Base-by-base conservation (phyloP, 2,113 vertebrate species). In the Sceloporus tristichus region DNA sequence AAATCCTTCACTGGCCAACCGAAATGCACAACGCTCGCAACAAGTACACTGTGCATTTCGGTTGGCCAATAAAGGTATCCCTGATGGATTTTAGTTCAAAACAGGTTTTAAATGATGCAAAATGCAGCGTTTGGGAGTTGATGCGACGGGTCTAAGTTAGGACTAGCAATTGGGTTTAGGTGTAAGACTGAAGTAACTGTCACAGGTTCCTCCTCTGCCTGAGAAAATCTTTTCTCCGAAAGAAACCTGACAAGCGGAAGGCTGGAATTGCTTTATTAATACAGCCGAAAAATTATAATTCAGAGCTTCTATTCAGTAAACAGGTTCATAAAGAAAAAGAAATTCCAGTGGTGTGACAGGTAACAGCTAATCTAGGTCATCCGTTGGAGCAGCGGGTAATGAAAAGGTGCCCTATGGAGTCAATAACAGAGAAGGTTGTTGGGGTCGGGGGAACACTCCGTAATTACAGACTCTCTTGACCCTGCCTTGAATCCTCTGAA, bases 381-480 rank as follows among this genome's bases (percentile, higher is more conserved):
- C 62, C 93, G 66, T 18, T 62, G 94, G 96, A 96, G 93, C 94
- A 78, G 40, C 0, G 1, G 93, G 96, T 93, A 95, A 96, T 92
- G 95, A 96, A 94, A 40, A 90, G 79, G 34, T 65, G 93, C 91
- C 95, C 91, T 34, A 92, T 90, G 91, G 96, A 96, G 95, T 96
- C 95, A 93, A 86, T 97, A 96, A 96, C 95, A 92, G 92, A 90
- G 95, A 93, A 94, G 95, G 96, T 94, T 93, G 92, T 91, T 48
- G 0, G 89, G 96, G 97, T 95, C 94, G 90, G 38, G 2, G 93
- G 25, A 71, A 95, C 91, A 89, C 94, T 76, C 94, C 95, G 95
- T 96, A 97, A 97, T 97, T 96, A 96, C 94, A 96, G 96, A 93
- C 96, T 96, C 94, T 95, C 95, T 95, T 96, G 96, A 97, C 96